A percentile compares a stretch with the other conserved stretches of the same genome.
These are phyloP conservation scores for Sipha flava DNA, from an alignment of 1,140 invertebrate species.

Conservation along the genomic window DNA sequence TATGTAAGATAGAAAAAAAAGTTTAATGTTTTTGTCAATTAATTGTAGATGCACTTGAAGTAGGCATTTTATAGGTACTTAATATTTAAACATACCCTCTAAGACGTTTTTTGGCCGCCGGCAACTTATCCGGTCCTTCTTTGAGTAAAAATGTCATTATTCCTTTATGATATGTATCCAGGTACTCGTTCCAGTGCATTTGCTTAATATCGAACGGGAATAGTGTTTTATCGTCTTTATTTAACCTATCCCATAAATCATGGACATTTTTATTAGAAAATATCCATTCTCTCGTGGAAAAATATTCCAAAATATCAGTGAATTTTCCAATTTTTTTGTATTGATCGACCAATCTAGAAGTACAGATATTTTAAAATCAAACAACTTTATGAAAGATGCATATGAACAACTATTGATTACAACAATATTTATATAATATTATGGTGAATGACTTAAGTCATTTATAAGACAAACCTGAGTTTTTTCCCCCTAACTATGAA, in stretches of 20 bases:
- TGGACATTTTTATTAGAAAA: constrained; percentile 53
- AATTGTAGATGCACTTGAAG: not conserved
- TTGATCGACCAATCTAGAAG: constrained; percentile 52
- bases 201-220: constrained; percentile 67
- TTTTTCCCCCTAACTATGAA: constrained; percentile 40
- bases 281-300: constrained; percentile 34
- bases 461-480: constrained; percentile 41
- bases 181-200: constrained; percentile 75
- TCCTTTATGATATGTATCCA: constrained; percentile 42
- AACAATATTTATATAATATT: not conserved
- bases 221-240: constrained; percentile 52
- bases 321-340: constrained; percentile 71
- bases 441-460: too few species aligned
- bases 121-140: constrained; percentile 12
- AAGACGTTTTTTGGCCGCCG: constrained; percentile 18
- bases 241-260: constrained; percentile 52
- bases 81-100: not conserved
- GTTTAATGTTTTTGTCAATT: too few species aligned
- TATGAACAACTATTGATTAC: too few species aligned
- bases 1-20: too few species aligned
- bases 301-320: constrained; percentile 37
- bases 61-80: not conserved
- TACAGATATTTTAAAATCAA: too few species aligned
- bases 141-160: constrained; percentile 19
- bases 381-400: too few species aligned